These are phyloP conservation scores for Sphaerophoria rueppellii DNA, from an alignment of 2,888 invertebrate genomes.

Conservation along the genomic window DNA sequence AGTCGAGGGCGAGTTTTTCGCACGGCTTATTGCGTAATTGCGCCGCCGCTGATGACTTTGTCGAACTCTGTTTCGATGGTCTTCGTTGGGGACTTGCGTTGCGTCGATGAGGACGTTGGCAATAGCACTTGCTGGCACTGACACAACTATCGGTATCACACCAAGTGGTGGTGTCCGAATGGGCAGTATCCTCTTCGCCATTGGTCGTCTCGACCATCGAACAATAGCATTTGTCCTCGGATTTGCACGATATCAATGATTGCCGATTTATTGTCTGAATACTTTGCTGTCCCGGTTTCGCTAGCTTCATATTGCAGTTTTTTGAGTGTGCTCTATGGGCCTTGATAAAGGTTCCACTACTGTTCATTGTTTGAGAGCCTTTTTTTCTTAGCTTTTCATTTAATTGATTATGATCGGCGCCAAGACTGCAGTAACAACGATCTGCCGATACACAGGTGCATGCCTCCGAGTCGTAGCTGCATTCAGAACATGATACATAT, in stretches of 20 bases:
- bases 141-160: conserved; percentile 94
- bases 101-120: conserved; percentile 81
- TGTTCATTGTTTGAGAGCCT: conserved; percentile 45
- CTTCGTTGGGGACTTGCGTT: conserved; percentile 59
- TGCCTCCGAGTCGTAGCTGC: conserved; percentile 92
- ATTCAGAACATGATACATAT: conserved; percentile 94
- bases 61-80: conserved; percentile 76
- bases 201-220: conserved; percentile 83
- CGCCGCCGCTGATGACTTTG: conserved; percentile 73
- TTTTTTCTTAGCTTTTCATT: conserved; percentile 73
- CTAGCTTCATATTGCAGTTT: conserved; percentile 64
- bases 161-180: conserved; percentile 82
- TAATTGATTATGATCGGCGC: conserved; percentile 83
- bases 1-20: conserved; percentile 89
- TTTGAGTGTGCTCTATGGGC: conserved; percentile 76
- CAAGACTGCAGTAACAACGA: conserved; percentile 92
- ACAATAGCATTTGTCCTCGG: conserved; percentile 86
- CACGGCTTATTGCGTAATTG: conserved; percentile 81
- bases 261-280: conserved; percentile 76
- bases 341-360: conserved; percentile 67
- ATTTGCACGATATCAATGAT: conserved; percentile 82
- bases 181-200: conserved; percentile 82
- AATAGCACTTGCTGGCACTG: conserved; percentile 94
- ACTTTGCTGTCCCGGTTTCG: conserved; percentile 21
- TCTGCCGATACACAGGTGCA: conserved; percentile 90